These are phyloP conservation scores for Tamias sibiricus DNA, from an alignment of 2,113 vertebrate species.

Conservation along the genomic window DNA sequence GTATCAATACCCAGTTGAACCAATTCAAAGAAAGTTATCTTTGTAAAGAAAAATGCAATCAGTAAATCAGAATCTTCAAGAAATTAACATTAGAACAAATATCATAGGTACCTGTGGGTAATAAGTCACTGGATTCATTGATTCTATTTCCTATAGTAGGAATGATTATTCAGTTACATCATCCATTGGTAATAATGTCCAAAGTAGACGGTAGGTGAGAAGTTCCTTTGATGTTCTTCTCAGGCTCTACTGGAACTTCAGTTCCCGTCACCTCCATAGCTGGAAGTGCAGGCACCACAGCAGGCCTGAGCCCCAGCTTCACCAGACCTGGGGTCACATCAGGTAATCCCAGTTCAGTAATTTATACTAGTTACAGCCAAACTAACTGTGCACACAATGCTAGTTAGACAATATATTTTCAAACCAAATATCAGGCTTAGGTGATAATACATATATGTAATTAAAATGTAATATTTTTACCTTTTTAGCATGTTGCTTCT, in stretches of 20 bases:
- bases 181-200: neutral
- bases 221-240: neutral
- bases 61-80: neutral
- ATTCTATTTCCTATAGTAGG: no score
- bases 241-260: neutral
- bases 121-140: neutral
- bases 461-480: neutral
- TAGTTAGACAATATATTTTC: neutral
- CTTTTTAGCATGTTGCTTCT: neutral
- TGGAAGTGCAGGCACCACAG: neutral
- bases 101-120: neutral
- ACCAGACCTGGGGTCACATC: accelerated
- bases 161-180: neutral
- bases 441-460: neutral
- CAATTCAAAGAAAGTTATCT: neutral
- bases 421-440: neutral
- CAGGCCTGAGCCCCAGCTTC: neutral
- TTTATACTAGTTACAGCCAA: no score
- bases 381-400: neutral
- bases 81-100: neutral
- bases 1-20: neutral
- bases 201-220: neutral
- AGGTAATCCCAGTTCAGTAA: neutral
- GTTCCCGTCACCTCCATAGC: neutral
- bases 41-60: neutral